Evolutionary conservation across 2,888 invertebrate genomes (phyloP).

Genomic region (Leistus spinibarbis): DNA sequence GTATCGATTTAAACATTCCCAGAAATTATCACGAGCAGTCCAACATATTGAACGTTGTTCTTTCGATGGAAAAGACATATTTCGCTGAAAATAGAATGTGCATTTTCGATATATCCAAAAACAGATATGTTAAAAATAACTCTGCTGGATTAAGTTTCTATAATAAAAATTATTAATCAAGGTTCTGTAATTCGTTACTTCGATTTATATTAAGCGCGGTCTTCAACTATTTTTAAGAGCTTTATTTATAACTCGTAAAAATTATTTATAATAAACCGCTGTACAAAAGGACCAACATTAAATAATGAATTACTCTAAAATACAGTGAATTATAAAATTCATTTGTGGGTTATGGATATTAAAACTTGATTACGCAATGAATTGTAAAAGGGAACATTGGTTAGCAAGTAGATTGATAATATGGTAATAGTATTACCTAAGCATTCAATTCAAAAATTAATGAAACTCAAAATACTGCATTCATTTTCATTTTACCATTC

Average conservation of each 20-base stretch:
- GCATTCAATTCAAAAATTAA: neutral
- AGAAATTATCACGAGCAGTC: conserved; percentile 83
- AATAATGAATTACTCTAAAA: neutral
- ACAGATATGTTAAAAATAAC: neutral
- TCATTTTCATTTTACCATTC: neutral
- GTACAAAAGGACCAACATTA: neutral
- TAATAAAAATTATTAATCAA: neutral
- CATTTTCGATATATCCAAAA: neutral
- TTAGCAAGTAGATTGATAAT: neutral
- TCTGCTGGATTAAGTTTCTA: neutral
- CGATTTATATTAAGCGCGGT: no score
- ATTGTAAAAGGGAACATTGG: neutral
- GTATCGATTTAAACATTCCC: conserved; percentile 83
- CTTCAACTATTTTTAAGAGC: no score
- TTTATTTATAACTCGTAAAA: neutral
- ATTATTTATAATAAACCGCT: neutral
- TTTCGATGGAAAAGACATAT: conserved; percentile 83
- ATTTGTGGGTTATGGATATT: neutral
- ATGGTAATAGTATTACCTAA: neutral
- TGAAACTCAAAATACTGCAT: neutral
- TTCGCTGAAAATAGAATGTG: conserved; percentile 38
- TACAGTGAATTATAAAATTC: neutral
- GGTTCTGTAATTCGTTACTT: neutral
- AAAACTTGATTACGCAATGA: neutral
- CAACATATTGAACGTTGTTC: conserved; percentile 82